A percentile compares a stretch with the other conserved stretches of the same genome.
Evolutionary conservation across 2,113 vertebrate genomes (phyloP).

Genomic region (Lagopus muta): DNA sequence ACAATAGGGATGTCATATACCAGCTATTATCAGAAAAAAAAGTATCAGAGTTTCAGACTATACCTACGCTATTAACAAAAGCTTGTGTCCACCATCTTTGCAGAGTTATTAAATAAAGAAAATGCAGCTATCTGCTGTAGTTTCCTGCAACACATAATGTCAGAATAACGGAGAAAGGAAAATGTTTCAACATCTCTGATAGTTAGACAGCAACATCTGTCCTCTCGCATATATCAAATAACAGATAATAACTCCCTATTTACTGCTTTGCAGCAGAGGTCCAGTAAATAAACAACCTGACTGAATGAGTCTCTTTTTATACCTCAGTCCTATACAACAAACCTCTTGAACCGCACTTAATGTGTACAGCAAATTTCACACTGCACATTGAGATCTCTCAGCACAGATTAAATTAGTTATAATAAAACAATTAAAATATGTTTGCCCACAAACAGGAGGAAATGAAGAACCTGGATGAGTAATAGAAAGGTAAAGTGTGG

Average conservation of each 20-base stretch:
- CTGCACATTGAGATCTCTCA: constrained; percentile 44
- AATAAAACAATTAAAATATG: constrained; percentile 77
- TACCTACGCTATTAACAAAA: background rate
- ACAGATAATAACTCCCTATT: constrained; percentile 49
- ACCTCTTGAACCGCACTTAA: constrained; percentile 79
- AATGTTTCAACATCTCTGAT: background rate
- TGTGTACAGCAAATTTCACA: constrained; percentile 56
- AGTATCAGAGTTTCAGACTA: fast-evolving
- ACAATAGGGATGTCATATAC: background rate
- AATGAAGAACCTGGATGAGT: constrained; percentile 56
- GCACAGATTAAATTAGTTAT: constrained; percentile 71
- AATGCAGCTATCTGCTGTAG: background rate
- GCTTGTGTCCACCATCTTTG: background rate
- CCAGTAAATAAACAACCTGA: constrained; percentile 24
- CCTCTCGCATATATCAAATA: constrained; percentile 78
- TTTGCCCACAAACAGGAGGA: constrained; percentile 73
- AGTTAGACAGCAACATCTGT: constrained; percentile 79
- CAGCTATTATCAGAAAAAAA: background rate
- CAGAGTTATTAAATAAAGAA: background rate
- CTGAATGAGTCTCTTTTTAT: constrained; percentile 35
- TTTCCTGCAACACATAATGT: background rate
- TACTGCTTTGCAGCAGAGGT: background rate
- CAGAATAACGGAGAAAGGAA: background rate
- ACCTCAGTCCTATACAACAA: constrained; percentile 67
- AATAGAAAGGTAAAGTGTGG: constrained; percentile 51